Evolutionary conservation across 2,797 vertebrate genomes (phyloP), one percentile per base, ranked within the genome.

Genomic region (Prunella strophiata): DNA sequence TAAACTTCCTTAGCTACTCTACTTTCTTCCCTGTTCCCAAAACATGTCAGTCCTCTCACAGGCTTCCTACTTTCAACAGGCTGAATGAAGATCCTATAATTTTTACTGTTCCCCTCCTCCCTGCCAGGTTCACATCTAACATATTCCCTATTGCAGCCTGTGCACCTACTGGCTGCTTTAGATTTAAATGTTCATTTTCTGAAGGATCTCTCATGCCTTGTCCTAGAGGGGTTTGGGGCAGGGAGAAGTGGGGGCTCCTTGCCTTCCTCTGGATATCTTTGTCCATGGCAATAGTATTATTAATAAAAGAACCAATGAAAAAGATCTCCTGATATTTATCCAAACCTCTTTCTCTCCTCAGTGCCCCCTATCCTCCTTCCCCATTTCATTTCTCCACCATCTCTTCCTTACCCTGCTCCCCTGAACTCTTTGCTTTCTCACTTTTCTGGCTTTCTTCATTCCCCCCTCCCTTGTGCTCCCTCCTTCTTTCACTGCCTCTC

Each of bases 401-500:
- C 30, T 58, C 51, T 78, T 94, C 34, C 70, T 72, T 77, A 77
- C 40, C 43, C 82, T 1, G 0, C 32, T 91, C 38, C 55, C 36
- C 79, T 89, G 58, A 67, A 81, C 65, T n/a, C 62, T 93, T 88
- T 61, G 23, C 85, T 89, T 86, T 83, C 84, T 83, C 61, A 38
- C 51, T 91, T 85, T 50, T 19, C 30, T 38, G 55, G 27, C 40
- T 76, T 92, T 70, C 66, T 85, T 92, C 62, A 94, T 83, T n/a
- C 42, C 7, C 57, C 14, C 21, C 6, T 8, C 2, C n/a, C 62
- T 61, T 63, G 45, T 71, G 73, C 80, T 94, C 86, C 14, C 82
- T 96, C 85, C 95, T 90, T 93, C 92, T 83, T 88, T 86, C 91
- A 45, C 71, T 66, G 81, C 95, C 92, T 86, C 88, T 72, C 84